phyloP scores from a whole-genome alignment of 2,797 vertebrate genomes.

The Dromococcyx pavoninus region DNA sequence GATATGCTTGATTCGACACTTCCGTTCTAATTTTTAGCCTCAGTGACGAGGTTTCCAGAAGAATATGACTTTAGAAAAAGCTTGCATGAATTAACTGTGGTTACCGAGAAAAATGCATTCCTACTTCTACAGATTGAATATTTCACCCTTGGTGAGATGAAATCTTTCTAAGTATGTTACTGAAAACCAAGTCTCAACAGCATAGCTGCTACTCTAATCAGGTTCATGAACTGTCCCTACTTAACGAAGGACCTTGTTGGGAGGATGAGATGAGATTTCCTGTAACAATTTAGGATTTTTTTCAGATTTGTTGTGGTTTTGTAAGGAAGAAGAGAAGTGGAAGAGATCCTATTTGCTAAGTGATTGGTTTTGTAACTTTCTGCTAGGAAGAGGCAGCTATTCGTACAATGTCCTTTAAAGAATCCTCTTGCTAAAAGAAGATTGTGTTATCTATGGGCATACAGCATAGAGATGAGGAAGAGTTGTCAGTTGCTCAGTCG shows the following conservation, averaged over 20 bases:
- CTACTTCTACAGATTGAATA: neutral
- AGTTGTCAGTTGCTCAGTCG: neutral
- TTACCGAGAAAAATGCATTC: neutral
- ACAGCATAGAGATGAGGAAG: neutral
- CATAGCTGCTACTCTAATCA: neutral
- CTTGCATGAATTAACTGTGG: neutral
- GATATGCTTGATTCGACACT: neutral
- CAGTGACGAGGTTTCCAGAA: accelerated
- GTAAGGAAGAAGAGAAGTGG: neutral
- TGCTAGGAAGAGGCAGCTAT: neutral
- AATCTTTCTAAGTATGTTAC: neutral
- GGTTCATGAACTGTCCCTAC: neutral
- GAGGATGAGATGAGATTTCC: neutral
- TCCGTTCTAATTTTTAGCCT: neutral
- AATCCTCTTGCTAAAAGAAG: neutral
- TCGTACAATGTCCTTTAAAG: neutral
- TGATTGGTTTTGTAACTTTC: neutral
- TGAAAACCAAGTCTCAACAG: neutral
- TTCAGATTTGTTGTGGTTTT: neutral
- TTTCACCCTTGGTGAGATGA: neutral
- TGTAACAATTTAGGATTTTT: neutral
- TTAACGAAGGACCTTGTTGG: neutral
- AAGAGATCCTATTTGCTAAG: neutral
- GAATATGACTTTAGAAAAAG: neutral
- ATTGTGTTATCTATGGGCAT: neutral